phyloP scores from a whole-genome alignment of 1,140 invertebrate genomes.

The Riptortus pedestris region DNA sequence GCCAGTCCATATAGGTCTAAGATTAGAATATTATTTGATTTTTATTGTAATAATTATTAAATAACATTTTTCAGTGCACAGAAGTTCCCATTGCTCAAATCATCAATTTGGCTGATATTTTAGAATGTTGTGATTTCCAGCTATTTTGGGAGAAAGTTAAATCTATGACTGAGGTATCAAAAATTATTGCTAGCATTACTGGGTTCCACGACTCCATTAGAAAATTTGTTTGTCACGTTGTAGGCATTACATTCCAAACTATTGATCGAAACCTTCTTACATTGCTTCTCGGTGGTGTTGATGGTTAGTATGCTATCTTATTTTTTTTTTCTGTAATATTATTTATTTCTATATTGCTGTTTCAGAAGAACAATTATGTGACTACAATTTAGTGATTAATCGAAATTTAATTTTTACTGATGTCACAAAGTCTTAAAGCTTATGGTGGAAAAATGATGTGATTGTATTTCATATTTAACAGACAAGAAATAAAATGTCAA shows the following conservation, averaged over 20 bases:
- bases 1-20: background rate
- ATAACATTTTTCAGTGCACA: constrained; percentile 51
- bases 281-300: constrained; percentile 75
- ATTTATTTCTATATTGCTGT: too few relatives aligned
- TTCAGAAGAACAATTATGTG: too few relatives aligned
- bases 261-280: constrained; percentile 73
- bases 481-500: too few relatives aligned
- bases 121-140: constrained; percentile 89
- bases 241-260: constrained; percentile 91
- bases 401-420: too few relatives aligned
- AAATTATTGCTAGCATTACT: constrained; percentile 53
- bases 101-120: constrained; percentile 75
- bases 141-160: constrained; percentile 76
- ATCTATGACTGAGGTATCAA: constrained; percentile 47
- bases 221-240: constrained; percentile 95
- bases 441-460: too few relatives aligned
- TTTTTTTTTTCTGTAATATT: too few relatives aligned
- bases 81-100: constrained; percentile 76
- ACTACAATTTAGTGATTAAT: too few relatives aligned
- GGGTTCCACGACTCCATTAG: constrained; percentile 94
- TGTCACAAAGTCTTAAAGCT: too few relatives aligned
- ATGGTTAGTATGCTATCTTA: too few relatives aligned
- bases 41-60: constrained; percentile 16
- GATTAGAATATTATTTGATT: constrained; percentile 15
- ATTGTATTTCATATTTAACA: too few relatives aligned